Evolutionary conservation across 2,797 vertebrate species (phyloP), one percentile per base, ranked within the genome.

Genomic region (Acridotheres tristis): DNA sequence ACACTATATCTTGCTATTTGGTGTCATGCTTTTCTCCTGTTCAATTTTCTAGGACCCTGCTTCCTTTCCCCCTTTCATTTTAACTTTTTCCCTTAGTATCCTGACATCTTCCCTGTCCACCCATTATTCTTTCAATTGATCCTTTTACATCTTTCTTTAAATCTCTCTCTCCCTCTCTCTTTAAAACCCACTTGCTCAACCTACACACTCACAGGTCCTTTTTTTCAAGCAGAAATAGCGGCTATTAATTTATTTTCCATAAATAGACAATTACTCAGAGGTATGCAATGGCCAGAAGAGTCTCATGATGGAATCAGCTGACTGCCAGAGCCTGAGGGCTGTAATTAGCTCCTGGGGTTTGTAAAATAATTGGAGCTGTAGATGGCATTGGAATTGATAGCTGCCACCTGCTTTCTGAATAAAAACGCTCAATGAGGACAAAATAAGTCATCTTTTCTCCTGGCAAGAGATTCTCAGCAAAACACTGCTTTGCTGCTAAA

Each of bases 191-290:
- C 63, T 90, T 81, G 57, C 63, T 90, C 73, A 96, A 40, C 68
- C 89, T 66, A 80, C 53, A 85, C 51, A 45, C 55, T 79, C 80
- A 57, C 20, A 88, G 82, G 85, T 85, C 69, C 67, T 65, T 59
- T 65, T 59, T 83, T 86, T 61, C 29, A 83, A 88, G 77, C 80
- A 94, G 85, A 96, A 97, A 94, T 77, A 95, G 96, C 81, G 91
- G 88, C 68, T 96, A 88, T 97, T 97, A 97, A 97, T 97, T 96
- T 96, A 96, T 96, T 97, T 96, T 96, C 87, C 81, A 95, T 87
- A 97, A 97, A 97, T 97, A 97, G 96, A 93, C 91, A 95, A 97
- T 97, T 96, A 97, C 89, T 97, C 97, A 97, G 94, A 96, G 86
- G 94, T 86, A 93, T 0, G 30, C 89, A 71, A 45, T 5, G 73